phyloP scores from a whole-genome alignment of 1,140 invertebrate species.

The Akabosia matsudoensis region DNA sequence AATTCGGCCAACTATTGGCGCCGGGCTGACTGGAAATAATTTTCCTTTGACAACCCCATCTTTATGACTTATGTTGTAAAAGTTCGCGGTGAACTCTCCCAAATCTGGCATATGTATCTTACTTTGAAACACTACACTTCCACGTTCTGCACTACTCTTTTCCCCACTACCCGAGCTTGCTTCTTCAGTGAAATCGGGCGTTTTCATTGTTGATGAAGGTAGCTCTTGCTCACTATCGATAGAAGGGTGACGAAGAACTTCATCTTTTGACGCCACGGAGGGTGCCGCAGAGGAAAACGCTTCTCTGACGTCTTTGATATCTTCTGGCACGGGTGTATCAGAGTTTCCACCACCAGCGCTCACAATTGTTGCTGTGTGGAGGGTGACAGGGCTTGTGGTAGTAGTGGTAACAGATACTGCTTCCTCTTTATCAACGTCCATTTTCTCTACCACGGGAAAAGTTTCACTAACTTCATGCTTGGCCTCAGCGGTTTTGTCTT shows the following conservation, averaged over 20 bases:
- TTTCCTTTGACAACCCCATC: conserved; percentile 31
- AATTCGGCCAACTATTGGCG: conserved; percentile 79
- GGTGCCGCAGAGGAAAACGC: background rate
- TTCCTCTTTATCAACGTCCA: no score
- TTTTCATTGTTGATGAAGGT: conserved; percentile 46
- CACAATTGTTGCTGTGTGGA: no score
- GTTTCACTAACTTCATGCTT: no score
- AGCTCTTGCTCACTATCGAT: conserved; percentile 43
- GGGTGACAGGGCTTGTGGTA: no score
- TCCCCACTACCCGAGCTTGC: background rate
- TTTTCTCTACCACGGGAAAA: no score
- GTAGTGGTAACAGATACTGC: no score
- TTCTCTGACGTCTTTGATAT: background rate
- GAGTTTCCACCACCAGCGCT: no score
- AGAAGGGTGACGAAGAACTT: background rate
- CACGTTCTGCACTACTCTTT: conserved; percentile 10
- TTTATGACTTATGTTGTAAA: conserved; percentile 36
- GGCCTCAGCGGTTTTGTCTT: no score
- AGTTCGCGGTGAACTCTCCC: conserved; percentile 33
- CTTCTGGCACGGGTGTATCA: no score
- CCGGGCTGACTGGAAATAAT: conserved; percentile 41
- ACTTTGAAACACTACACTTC: conserved; percentile 29
- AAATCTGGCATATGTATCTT: conserved; percentile 42
- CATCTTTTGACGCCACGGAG: conserved; percentile 1
- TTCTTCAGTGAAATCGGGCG: conserved; percentile 43